A percentile compares a stretch with the other conserved stretches of the same genome.
Conservation (phyloP, 2,888 invertebrate species). For the Calameuta filiformis region DNA sequence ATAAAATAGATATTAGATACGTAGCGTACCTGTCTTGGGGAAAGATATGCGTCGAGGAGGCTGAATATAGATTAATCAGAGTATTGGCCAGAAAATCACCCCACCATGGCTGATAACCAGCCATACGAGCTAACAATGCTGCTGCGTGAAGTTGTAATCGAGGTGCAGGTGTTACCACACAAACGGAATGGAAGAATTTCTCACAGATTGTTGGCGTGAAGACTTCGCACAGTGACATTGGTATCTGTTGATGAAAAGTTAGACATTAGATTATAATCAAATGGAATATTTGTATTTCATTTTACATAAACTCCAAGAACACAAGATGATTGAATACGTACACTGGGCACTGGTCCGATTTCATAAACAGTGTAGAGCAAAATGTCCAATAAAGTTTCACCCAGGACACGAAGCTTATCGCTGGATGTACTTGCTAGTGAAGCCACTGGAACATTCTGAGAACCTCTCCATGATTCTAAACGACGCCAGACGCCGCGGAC, state of each 20-base stretch:
- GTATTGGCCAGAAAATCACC: constrained; percentile 89
- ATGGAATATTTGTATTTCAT: not conserved
- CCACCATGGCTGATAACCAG: constrained; percentile 87
- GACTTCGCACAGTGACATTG: constrained; percentile 59
- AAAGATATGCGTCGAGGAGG: constrained; percentile 81
- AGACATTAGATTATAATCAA: not conserved
- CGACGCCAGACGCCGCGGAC: constrained; percentile 81
- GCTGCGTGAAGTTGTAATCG: constrained; percentile 83
- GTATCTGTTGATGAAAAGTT: constrained; percentile 50
- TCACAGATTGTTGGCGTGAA: constrained; percentile 69
- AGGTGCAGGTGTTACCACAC: constrained; percentile 80
- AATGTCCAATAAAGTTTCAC: constrained; percentile 85
- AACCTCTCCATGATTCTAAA: constrained; percentile 71
- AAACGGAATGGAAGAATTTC: constrained; percentile 77
- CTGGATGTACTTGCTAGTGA: constrained; percentile 75
- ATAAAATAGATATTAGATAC: not conserved
- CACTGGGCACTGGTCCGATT: constrained; percentile 67
- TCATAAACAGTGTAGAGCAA: constrained; percentile 78
- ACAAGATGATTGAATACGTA: constrained; percentile 39
- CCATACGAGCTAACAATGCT: constrained; percentile 82
- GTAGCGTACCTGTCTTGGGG: constrained; percentile 82
- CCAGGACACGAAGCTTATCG: constrained; percentile 85
- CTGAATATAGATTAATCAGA: constrained; percentile 81
- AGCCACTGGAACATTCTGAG: constrained; percentile 63
- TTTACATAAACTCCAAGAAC: not conserved